These are phyloP conservation scores for Odontamblyopus rebecca DNA, from an alignment of 2,797 vertebrate genomes.

Conservation along the genomic window DNA sequence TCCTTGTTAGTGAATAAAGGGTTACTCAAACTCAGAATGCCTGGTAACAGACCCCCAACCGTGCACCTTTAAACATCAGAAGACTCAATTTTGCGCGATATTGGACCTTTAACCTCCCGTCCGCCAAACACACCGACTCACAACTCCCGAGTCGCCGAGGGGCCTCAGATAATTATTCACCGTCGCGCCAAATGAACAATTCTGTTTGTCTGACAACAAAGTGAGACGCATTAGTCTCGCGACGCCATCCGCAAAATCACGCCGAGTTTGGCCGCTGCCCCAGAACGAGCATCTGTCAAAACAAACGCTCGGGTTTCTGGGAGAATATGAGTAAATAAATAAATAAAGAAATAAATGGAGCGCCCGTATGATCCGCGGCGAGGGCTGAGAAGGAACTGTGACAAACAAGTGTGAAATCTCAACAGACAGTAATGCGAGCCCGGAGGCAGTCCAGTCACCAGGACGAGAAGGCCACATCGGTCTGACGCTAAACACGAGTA, in stretches of 20 bases:
- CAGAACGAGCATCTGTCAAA: constrained; percentile 84
- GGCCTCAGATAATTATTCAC: constrained; percentile 71
- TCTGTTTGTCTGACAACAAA: constrained; percentile 81
- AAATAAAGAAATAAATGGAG: constrained; percentile 61
- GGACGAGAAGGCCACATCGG: too few species aligned
- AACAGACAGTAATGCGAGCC: constrained; percentile 49
- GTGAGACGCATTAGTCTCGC: constrained; percentile 71
- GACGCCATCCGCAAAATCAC: constrained; percentile 78
- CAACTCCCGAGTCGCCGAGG: constrained; percentile 65
- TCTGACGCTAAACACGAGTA: not conserved
- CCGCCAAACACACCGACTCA: constrained; percentile 23
- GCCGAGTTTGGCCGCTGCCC: constrained; percentile 78
- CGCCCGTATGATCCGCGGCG: constrained; percentile 64
- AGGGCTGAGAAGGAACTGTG: constrained; percentile 46
- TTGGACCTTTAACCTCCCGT: not conserved
- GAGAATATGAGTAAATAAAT: constrained; percentile 68
- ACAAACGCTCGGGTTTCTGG: constrained; percentile 75
- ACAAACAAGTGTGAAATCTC: constrained; percentile 60
- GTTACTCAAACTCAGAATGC: too few species aligned
- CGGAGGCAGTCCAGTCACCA: constrained; percentile 29
- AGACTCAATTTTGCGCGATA: too few species aligned
- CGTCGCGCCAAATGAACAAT: constrained; percentile 75
- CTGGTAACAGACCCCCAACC: too few species aligned
- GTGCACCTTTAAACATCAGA: too few species aligned
- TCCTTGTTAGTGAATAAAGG: too few species aligned